Evolutionary conservation across 1,140 invertebrate species (phyloP).

Genomic region (Euglossa dilemma): DNA sequence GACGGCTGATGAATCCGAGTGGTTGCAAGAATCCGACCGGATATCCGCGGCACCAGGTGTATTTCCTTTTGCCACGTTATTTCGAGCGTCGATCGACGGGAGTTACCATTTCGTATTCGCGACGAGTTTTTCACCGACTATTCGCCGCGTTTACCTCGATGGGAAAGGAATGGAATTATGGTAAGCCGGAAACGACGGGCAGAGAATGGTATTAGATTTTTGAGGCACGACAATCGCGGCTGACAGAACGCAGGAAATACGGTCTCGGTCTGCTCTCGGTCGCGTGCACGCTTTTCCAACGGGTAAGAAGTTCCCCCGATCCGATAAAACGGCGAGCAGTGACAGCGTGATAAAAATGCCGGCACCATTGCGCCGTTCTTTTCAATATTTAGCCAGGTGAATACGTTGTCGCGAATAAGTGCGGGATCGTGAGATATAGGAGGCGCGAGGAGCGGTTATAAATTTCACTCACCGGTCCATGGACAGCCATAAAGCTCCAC

Average conservation of each 20-base stretch:
- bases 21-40: not conserved
- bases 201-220: not conserved
- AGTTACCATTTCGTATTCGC: not conserved
- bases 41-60: not conserved
- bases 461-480: slow-evolving; percentile 90
- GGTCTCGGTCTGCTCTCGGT: not conserved
- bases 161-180: not conserved
- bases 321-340: not conserved
- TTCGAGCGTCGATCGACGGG: not conserved
- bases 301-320: not conserved
- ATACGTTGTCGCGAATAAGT: slow-evolving; percentile 40
- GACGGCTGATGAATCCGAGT: no score
- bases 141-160: not conserved
- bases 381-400: slow-evolving; percentile 28
- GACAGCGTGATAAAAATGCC: slow-evolving; percentile 6
- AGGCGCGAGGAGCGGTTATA: slow-evolving; percentile 49
- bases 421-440: slow-evolving; percentile 10
- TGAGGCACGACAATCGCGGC: not conserved
- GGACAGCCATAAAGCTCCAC: slow-evolving; percentile 94
- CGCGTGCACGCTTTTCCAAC: no score
- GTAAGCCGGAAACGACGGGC: not conserved
- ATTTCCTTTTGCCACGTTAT: not conserved
- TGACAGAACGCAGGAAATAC: not conserved
- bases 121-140: not conserved
- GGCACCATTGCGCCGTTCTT: slow-evolving; percentile 5